These are phyloP conservation scores for Zapornia atra DNA, from an alignment of 2,113 vertebrate genomes.

Conservation along the genomic window DNA sequence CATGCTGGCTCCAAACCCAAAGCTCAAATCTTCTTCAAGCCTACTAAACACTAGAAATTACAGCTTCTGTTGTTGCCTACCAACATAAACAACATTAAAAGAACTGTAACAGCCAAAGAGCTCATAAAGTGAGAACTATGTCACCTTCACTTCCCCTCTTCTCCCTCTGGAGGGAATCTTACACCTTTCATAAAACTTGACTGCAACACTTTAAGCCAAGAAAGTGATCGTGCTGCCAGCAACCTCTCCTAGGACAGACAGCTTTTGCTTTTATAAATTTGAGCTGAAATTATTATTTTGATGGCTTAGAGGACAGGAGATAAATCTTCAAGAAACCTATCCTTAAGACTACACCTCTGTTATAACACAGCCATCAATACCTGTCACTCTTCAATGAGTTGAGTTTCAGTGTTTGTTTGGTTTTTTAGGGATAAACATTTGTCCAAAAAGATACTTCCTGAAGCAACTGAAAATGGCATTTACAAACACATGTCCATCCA, in stretches of 20 bases:
- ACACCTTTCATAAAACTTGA: background rate
- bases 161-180: constrained; percentile 18
- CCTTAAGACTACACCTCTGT: background rate
- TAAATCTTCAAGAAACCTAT: background rate
- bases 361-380: background rate
- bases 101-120: background rate
- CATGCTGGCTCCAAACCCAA: background rate
- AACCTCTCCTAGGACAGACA: background rate
- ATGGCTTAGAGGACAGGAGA: background rate
- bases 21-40: background rate
- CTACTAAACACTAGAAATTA: background rate
- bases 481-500: background rate
- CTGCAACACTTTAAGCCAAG: background rate
- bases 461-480: background rate
- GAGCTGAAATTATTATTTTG: background rate
- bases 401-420: background rate
- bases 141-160: constrained; percentile 14
- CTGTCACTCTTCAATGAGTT: background rate
- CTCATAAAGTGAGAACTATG: constrained; percentile 6
- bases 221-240: background rate
- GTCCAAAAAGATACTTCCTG: background rate
- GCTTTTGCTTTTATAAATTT: background rate
- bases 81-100: background rate
- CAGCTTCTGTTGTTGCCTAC: background rate
- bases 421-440: background rate